These are phyloP conservation scores for Sesia apiformis DNA, from an alignment of 2,888 invertebrate species.

Conservation along the genomic window DNA sequence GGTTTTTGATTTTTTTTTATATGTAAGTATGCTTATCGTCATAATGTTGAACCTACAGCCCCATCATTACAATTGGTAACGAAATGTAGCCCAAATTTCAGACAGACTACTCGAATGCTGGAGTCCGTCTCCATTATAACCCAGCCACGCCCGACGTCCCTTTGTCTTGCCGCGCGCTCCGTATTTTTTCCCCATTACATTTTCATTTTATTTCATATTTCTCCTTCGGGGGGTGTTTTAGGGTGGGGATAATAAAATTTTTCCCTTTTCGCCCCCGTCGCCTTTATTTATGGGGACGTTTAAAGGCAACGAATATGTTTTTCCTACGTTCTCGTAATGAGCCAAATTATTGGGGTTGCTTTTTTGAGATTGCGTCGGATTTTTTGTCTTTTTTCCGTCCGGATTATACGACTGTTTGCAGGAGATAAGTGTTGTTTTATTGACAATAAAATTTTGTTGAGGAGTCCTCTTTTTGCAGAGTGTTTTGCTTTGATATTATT, in stretches of 20 bases:
- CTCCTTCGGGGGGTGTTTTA: conserved; percentile 48
- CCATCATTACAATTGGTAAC: too few species aligned
- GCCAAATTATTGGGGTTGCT: conserved; percentile 65
- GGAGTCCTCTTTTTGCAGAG: not conserved
- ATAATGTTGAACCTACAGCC: too few species aligned
- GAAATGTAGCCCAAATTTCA: too few species aligned
- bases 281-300: conserved; percentile 68
- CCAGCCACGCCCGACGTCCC: conserved; percentile 35
- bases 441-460: not conserved
- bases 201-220: conserved; percentile 75
- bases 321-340: conserved; percentile 67
- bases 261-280: conserved; percentile 57
- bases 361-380: conserved; percentile 47
- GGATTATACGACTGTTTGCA: conserved; percentile 27
- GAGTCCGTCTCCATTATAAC: conserved; percentile 26
- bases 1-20: too few species aligned
- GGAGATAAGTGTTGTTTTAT: conserved; percentile 45
- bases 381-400: conserved; percentile 27
- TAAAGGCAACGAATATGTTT: conserved; percentile 66
- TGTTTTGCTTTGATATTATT: not conserved
- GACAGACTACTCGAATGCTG: too few species aligned
- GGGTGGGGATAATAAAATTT: conserved; percentile 65
- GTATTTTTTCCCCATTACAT: conserved; percentile 74
- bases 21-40: too few species aligned
- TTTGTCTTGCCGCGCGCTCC: conserved; percentile 63